Evolutionary conservation across 2,113 vertebrate genomes (phyloP).

Genomic region (Periophthalmus modestus): DNA sequence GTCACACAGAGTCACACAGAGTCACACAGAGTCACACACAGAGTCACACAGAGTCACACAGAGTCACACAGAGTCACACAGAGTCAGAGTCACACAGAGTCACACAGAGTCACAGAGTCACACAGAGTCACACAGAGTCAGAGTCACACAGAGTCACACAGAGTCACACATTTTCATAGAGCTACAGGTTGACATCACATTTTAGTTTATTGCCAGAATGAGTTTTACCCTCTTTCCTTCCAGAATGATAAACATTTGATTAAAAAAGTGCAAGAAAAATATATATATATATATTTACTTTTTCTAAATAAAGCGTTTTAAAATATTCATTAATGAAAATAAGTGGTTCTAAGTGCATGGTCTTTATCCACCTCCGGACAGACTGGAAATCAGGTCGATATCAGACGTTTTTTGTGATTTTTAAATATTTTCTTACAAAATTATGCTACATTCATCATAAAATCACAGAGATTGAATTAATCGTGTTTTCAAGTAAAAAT

Average conservation of each 20-base stretch:
- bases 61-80: too few relatives aligned
- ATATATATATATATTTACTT: conserved; percentile 34
- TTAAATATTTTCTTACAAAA: conserved; percentile 48
- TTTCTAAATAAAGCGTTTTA: conserved; percentile 28
- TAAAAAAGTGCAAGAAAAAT: conserved; percentile 60
- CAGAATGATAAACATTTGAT: conserved; percentile 41
- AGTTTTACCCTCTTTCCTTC: conserved; percentile 23
- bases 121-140: too few relatives aligned
- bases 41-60: too few relatives aligned
- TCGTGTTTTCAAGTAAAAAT: conserved; percentile 70
- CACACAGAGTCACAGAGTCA: too few relatives aligned
- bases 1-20: too few relatives aligned
- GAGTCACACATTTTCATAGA: too few relatives aligned
- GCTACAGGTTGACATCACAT: conserved; percentile 32
- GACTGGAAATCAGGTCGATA: conserved; percentile 49
- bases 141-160: too few relatives aligned
- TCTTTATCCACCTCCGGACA: conserved; percentile 34
- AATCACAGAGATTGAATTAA: conserved; percentile 58
- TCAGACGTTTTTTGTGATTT: background rate
- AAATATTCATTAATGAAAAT: conserved; percentile 24
- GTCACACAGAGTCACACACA: too few relatives aligned
- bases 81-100: too few relatives aligned
- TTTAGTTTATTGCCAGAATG: conserved; percentile 62
- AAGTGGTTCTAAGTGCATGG: conserved; percentile 51
- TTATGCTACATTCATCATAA: conserved; percentile 64